These are phyloP conservation scores for Leptosomus discolor DNA, from an alignment of 2,113 vertebrate species.

Conservation along the genomic window DNA sequence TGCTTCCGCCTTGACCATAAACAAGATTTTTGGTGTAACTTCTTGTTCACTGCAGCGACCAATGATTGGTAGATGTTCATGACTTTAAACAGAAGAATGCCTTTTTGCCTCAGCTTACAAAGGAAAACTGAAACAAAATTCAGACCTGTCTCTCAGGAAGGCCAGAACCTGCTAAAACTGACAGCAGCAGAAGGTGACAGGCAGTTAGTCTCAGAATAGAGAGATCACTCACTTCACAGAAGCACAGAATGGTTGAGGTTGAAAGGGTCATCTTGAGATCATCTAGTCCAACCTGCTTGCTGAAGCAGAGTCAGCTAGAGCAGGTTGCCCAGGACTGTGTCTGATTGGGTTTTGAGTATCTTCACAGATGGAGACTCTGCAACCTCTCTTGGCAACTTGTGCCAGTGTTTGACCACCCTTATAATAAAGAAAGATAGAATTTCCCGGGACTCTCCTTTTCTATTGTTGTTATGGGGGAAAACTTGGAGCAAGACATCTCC, in stretches of 20 bases:
- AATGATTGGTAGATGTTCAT: neutral
- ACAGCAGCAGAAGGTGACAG: neutral
- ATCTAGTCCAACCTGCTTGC: no score
- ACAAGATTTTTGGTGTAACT: neutral
- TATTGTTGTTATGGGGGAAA: neutral
- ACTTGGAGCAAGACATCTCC: neutral
- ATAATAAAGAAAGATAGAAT: neutral
- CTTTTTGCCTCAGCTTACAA: neutral
- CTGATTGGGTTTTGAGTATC: no score
- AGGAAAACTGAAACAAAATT: neutral
- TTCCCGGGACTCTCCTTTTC: neutral
- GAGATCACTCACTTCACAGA: neutral
- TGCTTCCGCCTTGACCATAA: neutral
- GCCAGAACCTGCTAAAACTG: neutral
- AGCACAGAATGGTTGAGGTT: no score
- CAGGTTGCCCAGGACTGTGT: no score
- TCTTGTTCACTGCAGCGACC: neutral
- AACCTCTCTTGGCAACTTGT: neutral
- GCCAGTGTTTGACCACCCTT: neutral
- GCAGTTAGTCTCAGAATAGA: neutral
- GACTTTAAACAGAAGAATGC: neutral
- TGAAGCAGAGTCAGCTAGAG: no score
- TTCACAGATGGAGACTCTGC: neutral
- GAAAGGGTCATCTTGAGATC: no score
- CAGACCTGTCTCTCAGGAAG: neutral